Evolutionary conservation across 1,140 invertebrate genomes (phyloP).

Genomic region (Pogonomyrmex californicus): DNA sequence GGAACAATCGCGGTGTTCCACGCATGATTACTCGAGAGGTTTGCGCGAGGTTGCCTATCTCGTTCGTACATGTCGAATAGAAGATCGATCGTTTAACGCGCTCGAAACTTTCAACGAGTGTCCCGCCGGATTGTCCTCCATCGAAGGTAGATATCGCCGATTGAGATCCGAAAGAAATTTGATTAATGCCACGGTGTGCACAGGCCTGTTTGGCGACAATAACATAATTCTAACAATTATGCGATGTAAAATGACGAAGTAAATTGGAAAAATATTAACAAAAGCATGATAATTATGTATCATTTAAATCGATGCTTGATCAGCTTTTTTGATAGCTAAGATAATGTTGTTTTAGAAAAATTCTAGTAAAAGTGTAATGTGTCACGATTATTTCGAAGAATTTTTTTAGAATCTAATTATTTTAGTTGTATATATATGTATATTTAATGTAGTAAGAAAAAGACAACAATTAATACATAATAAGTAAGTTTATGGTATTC

Average conservation of each 20-base stretch:
- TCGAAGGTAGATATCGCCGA: neutral
- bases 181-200: conserved; percentile 38
- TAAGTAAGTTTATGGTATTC: neutral
- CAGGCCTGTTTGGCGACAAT: neutral
- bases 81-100: conserved; percentile 65
- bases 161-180: conserved; percentile 59
- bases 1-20: conserved; percentile 61
- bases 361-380: neutral
- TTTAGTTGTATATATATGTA: neutral
- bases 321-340: neutral
- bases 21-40: conserved; percentile 53
- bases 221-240: neutral
- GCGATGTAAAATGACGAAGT: too few relatives aligned
- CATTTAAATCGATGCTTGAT: neutral
- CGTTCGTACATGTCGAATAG: neutral
- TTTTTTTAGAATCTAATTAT: neutral
- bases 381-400: neutral
- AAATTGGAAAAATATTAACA: neutral
- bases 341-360: neutral
- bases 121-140: neutral
- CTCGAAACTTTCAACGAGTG: conserved; percentile 63
- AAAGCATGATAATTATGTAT: neutral
- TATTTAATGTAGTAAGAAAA: neutral
- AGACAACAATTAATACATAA: neutral
- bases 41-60: conserved; percentile 11